Conservation (phyloP, 2,888 invertebrate genomes). For the Calliscelio sp. region DNA sequence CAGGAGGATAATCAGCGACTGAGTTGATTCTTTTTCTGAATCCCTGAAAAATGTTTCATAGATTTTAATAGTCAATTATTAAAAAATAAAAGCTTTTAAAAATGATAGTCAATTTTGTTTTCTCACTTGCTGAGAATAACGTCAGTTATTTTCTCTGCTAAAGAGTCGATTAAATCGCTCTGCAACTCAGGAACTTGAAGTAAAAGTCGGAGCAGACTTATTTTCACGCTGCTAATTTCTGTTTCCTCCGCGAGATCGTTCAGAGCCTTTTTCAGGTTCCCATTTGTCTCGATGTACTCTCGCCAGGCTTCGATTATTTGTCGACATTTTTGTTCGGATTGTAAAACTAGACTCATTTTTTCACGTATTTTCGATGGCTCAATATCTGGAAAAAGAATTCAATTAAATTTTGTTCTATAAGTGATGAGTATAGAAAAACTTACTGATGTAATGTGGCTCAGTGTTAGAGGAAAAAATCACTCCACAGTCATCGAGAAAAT, state of each 20-base stretch:
- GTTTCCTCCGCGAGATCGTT: constrained; percentile 77
- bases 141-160: constrained; percentile 81
- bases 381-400: not conserved
- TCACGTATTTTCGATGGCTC: constrained; percentile 74
- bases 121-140: constrained; percentile 70
- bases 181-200: constrained; percentile 82
- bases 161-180: constrained; percentile 76
- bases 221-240: constrained; percentile 61
- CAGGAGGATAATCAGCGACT: constrained; percentile 88
- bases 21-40: constrained; percentile 79
- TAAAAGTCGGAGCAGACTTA: constrained; percentile 81
- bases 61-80: constrained; percentile 17
- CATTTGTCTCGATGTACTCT: constrained; percentile 77
- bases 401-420: too few species aligned
- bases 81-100: too few species aligned
- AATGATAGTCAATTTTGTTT: constrained; percentile 5
- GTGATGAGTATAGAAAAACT: too few species aligned
- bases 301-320: constrained; percentile 79
- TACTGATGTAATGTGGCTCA: too few species aligned
- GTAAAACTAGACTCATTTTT: constrained; percentile 78
- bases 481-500: too few species aligned
- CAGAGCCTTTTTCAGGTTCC: constrained; percentile 80
- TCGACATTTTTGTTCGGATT: constrained; percentile 57
- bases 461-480: too few species aligned
- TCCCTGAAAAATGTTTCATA: constrained; percentile 75